Percentiles rank a stretch among this genome's conserved stretches.
Conservation (phyloP, 2,113 vertebrate species). For the Scopus umbretta region DNA sequence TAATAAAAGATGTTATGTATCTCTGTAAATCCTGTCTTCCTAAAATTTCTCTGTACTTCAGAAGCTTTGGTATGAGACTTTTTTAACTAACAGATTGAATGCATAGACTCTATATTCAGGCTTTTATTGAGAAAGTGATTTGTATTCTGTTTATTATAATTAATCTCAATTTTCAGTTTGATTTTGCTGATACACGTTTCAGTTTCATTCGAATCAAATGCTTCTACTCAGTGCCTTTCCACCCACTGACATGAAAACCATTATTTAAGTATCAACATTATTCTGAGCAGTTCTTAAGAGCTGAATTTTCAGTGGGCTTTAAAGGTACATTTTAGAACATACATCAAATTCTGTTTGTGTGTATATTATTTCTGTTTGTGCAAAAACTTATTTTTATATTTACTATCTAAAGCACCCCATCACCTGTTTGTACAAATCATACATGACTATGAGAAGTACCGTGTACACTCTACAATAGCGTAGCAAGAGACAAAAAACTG, state of each 20-base stretch:
- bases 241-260: background rate
- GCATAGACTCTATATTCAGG: background rate
- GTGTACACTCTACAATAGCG: accelerated
- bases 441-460: background rate
- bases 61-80: background rate
- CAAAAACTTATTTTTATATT: background rate
- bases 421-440: background rate
- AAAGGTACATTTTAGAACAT: background rate
- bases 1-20: background rate
- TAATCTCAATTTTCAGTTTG: background rate
- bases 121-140: background rate
- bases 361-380: background rate
- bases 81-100: background rate
- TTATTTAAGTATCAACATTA: background rate
- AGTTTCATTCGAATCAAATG: background rate
- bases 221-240: background rate
- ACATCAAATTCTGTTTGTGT: background rate
- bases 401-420: background rate
- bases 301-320: background rate
- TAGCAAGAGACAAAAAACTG: background rate
- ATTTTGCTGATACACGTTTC: background rate
- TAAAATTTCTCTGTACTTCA: background rate
- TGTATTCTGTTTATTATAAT: background rate
- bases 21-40: background rate
- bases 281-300: background rate